phyloP scores from a whole-genome alignment of 1,140 invertebrate species.

The Anagrus nilaparvatae region DNA sequence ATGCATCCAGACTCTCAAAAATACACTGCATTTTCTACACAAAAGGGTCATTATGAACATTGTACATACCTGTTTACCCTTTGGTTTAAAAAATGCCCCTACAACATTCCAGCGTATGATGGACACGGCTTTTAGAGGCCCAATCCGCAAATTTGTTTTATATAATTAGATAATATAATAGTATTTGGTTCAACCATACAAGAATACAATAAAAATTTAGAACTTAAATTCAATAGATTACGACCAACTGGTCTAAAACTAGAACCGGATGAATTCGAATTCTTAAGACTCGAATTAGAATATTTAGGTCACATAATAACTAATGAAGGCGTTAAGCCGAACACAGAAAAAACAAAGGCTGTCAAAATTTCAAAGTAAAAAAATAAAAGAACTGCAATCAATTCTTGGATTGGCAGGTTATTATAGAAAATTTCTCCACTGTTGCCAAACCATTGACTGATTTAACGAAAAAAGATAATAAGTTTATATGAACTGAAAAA shows the following conservation, averaged over 20 bases:
- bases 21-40: too few relatives aligned
- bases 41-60: too few relatives aligned
- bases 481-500: slow-evolving; percentile 13
- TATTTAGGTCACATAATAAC: neutral
- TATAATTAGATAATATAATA: neutral
- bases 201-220: neutral
- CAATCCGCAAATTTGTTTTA: neutral
- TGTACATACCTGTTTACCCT: neutral
- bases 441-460: neutral
- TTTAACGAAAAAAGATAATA: slow-evolving; percentile 13
- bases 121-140: neutral
- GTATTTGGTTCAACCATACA: neutral
- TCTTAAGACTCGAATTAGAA: neutral
- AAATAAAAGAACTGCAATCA: neutral
- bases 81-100: neutral
- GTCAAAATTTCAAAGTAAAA: neutral
- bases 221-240: neutral
- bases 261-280: neutral
- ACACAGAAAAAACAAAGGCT: neutral
- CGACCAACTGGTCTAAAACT: neutral
- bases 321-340: neutral
- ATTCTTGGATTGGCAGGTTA: neutral
- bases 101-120: slow-evolving; percentile 2
- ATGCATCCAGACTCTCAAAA: too few relatives aligned
- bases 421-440: slow-evolving; percentile 8